Evolutionary conservation across 2,888 invertebrate species (phyloP), one percentile per base, ranked within the genome.

Genomic region (Polydrusus tereticollis): DNA sequence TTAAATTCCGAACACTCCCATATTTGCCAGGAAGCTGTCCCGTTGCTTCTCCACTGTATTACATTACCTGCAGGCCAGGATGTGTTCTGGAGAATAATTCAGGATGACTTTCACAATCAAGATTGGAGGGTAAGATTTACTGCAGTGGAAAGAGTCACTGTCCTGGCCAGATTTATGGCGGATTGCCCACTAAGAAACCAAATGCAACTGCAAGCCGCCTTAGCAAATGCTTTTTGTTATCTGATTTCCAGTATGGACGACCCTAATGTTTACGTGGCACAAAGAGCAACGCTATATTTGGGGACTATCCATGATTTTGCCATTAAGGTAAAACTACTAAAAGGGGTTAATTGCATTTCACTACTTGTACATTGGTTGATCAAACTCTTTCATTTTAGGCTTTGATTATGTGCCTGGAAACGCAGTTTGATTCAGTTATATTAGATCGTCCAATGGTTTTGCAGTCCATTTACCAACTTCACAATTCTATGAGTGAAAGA

Each of bases 171-270:
- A 80, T 97, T 98, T 85, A 94, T 98, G 91, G 97, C 97, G 83
- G 92, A 94, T 0, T 94, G 95, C 0, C 95, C 96, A 0, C 88
- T 97, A 26, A 90, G 93, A 80, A 93, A 93, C 66, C 94, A 96
- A 83, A 90, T 92, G 67, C 90, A 92, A 0, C 87, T 99, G 58
- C 97, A 98, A 86, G 95, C 98, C 0, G 95, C 97, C 0, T 86
- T 99, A 80, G 96, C 99, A 5, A 98, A 98, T 77, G 96, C 98
- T 0, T 98, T 99, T 88, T 98, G 97, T 86, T 97, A 98, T 85
- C 89, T 99, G 68, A 94, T 99, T 78, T 95, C 96, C 65, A 95
- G 97, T 80, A 94, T 99, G 91, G 97, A 98, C 86, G 99, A 99
- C 85, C 91, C 92, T 73, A 97, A 96, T 86, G 94, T 98, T 14